Evolutionary conservation across 2,888 invertebrate genomes (phyloP).

Genomic region (Heliconius ismenius): DNA sequence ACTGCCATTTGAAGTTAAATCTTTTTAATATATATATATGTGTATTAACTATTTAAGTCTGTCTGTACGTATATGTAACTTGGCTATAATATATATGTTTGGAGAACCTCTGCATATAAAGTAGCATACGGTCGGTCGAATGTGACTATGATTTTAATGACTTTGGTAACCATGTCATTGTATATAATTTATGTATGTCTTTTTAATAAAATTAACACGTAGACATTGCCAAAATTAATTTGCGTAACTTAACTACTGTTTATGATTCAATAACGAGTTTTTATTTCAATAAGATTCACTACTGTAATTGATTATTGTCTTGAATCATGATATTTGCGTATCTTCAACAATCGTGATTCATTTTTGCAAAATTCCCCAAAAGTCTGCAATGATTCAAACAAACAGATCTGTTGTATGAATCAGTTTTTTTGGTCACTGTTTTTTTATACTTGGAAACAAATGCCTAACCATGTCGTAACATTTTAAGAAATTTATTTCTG

Average conservation of each 20-base stretch:
- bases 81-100: background rate
- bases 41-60: background rate
- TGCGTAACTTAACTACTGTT: background rate
- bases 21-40: background rate
- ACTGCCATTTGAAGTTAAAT: background rate
- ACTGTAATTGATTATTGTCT: background rate
- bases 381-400: background rate
- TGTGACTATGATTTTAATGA: constrained; percentile 17
- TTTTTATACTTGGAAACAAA: background rate
- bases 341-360: background rate
- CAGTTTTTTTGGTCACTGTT: constrained; percentile 14
- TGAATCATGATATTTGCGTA: background rate
- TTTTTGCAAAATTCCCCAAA: background rate
- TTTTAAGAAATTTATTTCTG: constrained; percentile 5
- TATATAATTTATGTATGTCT: background rate
- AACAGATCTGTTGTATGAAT: background rate
- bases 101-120: background rate
- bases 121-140: background rate
- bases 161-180: constrained; percentile 9
- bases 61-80: background rate
- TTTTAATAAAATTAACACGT: constrained; percentile 10
- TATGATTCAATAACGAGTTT: background rate
- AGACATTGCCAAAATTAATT: constrained; percentile 9
- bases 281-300: background rate
- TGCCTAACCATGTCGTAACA: background rate